phyloP scores from a whole-genome alignment of 1,140 invertebrate species.

The Euglossa dilemma region DNA sequence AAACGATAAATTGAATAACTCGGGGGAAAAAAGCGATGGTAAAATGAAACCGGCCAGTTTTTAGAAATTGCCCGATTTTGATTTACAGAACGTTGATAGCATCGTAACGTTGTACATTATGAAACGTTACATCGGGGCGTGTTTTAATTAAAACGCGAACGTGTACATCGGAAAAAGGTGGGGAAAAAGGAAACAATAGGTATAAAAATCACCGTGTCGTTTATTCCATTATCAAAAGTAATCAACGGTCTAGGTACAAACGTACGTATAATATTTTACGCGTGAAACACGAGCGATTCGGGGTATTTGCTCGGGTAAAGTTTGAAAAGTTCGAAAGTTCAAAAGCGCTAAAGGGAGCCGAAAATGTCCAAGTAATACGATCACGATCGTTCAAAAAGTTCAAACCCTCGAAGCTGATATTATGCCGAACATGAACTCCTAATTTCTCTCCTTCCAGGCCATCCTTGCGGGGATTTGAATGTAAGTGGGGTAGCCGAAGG shows the following conservation, averaged over 20 bases:
- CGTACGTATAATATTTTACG: no score
- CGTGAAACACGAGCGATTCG: no score
- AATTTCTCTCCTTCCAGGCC: conserved; percentile 18
- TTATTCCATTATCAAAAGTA: background rate
- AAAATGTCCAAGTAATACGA: conserved; percentile 10
- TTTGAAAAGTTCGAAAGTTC: background rate
- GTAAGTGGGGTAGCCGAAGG: background rate
- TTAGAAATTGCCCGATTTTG: no score
- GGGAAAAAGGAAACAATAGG: fast-evolving
- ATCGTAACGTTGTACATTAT: no score
- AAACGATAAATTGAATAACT: background rate
- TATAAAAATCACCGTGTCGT: background rate
- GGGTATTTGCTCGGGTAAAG: background rate
- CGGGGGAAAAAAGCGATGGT: background rate
- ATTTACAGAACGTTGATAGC: background rate
- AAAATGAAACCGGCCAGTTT: background rate
- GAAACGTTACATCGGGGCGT: no score
- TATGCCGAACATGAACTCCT: conserved; percentile 15
- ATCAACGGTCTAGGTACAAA: background rate
- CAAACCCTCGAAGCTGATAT: background rate
- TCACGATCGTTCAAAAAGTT: conserved; percentile 3
- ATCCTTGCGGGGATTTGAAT: background rate
- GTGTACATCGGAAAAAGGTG: background rate
- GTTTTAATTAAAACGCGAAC: background rate
- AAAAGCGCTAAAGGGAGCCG: background rate